Percentiles rank a stretch among this genome's conserved stretches.
phyloP scores from a whole-genome alignment of 35 echinoderm and acorn worm genomes.

The Lytechinus pictus region DNA sequence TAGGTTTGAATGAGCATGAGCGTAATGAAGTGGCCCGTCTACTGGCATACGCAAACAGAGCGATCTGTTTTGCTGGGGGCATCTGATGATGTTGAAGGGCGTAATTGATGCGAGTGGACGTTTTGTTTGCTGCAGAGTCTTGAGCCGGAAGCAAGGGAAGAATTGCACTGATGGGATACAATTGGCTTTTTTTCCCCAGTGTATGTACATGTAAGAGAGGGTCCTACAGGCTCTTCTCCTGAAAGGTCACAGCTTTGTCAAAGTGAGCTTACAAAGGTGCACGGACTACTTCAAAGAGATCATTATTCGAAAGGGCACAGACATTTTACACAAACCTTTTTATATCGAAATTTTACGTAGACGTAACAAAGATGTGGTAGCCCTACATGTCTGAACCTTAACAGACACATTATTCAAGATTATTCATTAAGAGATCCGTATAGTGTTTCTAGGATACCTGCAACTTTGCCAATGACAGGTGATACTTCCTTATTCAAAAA shows the following conservation, averaged over 20 bases:
- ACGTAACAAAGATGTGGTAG: too few relatives aligned
- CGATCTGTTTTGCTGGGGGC: neutral
- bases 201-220: neutral
- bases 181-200: neutral
- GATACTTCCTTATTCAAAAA: too few relatives aligned
- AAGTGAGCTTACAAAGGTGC: neutral
- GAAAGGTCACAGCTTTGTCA: too few relatives aligned
- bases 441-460: too few relatives aligned
- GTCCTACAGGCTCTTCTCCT: neutral
- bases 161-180: neutral
- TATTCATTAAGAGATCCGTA: too few relatives aligned
- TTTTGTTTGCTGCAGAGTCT: neutral
- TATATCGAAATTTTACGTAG: too few relatives aligned
- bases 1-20: neutral
- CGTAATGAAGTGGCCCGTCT: neutral
- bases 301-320: too few relatives aligned
- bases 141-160: neutral
- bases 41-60: neutral
- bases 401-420: too few relatives aligned
- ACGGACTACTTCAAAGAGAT: neutral
- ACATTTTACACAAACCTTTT: too few relatives aligned
- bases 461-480: too few relatives aligned
- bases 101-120: conserved; percentile 8
- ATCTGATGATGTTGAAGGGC: neutral
- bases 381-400: too few relatives aligned